phyloP scores from a whole-genome alignment of 2,797 vertebrate species.

The Etheostoma perlongum region DNA sequence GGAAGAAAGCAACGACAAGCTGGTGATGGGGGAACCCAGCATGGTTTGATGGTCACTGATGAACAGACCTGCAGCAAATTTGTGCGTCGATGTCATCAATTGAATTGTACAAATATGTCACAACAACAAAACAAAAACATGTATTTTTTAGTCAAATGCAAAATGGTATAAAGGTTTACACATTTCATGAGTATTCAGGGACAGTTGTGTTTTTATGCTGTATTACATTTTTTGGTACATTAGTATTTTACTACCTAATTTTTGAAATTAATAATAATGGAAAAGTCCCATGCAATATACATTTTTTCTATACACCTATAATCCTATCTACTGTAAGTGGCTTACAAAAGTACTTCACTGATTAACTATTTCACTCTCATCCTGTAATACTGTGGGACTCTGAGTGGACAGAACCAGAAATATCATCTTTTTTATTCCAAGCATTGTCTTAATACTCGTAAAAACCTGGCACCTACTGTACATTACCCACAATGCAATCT shows the following conservation, averaged over 20 bases:
- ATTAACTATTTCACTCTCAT: background rate
- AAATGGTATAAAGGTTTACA: conserved; percentile 17
- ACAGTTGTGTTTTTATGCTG: background rate
- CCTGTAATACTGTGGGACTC: background rate
- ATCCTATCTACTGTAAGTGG: background rate
- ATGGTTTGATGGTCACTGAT: conserved; percentile 48
- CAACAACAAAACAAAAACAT: background rate
- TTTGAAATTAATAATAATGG: background rate
- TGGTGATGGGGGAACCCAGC: conserved; percentile 38
- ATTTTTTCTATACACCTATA: conserved; percentile 8
- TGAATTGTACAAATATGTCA: conserved; percentile 1
- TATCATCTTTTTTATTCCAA: background rate
- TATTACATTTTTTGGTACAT: background rate
- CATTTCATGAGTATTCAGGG: conserved; percentile 25
- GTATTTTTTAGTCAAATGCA: background rate
- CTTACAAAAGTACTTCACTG: background rate
- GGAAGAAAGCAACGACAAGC: conserved; percentile 52
- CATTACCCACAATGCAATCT: background rate
- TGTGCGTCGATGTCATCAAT: background rate
- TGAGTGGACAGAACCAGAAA: background rate
- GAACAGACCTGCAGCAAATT: background rate
- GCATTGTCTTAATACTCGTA: background rate
- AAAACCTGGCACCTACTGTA: background rate
- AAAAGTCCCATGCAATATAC: background rate
- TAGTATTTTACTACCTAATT: background rate